These are phyloP conservation scores for Podiceps cristatus DNA, from an alignment of 2,113 vertebrate genomes.

Conservation along the genomic window DNA sequence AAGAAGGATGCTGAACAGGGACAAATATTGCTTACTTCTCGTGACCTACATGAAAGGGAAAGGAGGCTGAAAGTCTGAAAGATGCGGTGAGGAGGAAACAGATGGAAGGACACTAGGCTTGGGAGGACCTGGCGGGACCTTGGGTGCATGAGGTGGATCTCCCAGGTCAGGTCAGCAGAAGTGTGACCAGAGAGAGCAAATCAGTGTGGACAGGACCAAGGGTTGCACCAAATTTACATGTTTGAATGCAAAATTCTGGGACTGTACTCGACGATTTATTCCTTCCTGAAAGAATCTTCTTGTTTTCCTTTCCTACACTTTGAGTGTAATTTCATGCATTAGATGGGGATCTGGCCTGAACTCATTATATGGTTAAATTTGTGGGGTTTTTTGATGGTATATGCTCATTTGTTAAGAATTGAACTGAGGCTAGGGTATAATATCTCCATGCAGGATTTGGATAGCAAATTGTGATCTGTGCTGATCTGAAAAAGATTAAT, in stretches of 20 bases:
- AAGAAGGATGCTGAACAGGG: background rate
- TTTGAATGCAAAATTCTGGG: background rate
- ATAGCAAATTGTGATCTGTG: background rate
- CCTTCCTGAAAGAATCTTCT: background rate
- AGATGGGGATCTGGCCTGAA: background rate
- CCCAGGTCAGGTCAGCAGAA: background rate
- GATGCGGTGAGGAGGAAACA: background rate
- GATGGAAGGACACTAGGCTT: background rate
- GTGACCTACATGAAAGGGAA: background rate
- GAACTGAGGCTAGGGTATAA: background rate
- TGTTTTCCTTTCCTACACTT: background rate
- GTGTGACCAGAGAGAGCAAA: background rate
- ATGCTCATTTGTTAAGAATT: background rate
- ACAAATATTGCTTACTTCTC: background rate
- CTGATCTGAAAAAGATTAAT: background rate
- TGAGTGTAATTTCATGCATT: background rate
- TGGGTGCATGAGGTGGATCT: background rate
- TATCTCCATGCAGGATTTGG: background rate
- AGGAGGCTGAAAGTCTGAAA: background rate
- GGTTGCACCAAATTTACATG: accelerated
- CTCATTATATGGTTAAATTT: background rate
- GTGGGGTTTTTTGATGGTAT: background rate
- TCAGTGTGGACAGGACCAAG: background rate
- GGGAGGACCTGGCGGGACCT: background rate
- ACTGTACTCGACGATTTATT: background rate